Evolutionary conservation across 1,140 invertebrate species (phyloP), one percentile per base, ranked within the genome.

Genomic region (Drosophila ficusphila): DNA sequence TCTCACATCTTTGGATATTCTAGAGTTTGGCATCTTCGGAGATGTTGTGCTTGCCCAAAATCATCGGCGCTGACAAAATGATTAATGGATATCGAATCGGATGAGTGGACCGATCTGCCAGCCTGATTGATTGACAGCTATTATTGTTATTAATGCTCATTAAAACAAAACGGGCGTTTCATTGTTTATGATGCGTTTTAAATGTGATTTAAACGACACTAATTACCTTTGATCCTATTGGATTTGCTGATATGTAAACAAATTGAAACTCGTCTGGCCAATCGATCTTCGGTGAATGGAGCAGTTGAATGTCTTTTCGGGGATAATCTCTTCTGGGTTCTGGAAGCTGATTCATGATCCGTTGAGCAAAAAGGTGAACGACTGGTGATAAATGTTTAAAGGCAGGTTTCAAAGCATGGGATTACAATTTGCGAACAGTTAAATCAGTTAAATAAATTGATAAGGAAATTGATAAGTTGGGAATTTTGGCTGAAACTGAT

Each of bases 151-250:
- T 64, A 81, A 65, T 64, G 67, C 61, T 42, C 67, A 86, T 85
- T 73, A 69, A 81, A 53, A 57, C 68, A 69, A 64, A 85, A 88
- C 68, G 73, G 72, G 62, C 68, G 58, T 82, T 58, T 75, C 60
- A 86, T 86, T 88, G 76, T 88, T 81, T 75, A 60, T 82, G 49
- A 78, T 78, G 51, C 64, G 69, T 51, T 62, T 88, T 82, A 68
- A 71, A 88, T 82, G 71, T 51, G 74, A 88, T 75, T 82, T 88
- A 77, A 88, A 70, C 70, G 75, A 78, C 74, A 77, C 70, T 78
- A 75, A 86, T 88, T 88, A 74, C 46, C 33, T 47, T 57, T 78
- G 57, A 78, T 77, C 74, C 74, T 46, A 71, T 74, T 52, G 64
- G 61, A 60, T 69, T 54, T 47, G 41, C 38, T 74, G 57, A 81